phyloP scores from a whole-genome alignment of 2,797 vertebrate species.

The Crenuchus spilurus region DNA sequence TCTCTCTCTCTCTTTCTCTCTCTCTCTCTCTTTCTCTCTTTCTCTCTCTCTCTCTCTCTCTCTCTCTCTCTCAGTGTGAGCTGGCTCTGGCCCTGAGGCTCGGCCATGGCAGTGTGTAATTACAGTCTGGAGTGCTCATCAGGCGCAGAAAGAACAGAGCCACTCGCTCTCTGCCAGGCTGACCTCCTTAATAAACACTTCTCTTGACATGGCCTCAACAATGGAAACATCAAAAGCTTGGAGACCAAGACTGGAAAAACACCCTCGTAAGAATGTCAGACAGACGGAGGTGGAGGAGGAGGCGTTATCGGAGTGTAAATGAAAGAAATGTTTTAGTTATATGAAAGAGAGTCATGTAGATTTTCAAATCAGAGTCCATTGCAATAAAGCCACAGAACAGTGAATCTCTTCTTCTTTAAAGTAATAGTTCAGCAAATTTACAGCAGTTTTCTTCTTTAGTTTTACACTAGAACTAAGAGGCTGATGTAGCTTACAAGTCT shows the following conservation, averaged over 20 bases:
- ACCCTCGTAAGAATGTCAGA: slow-evolving; percentile 36
- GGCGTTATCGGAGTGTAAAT: neutral
- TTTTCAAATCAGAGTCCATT: neutral
- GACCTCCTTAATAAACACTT: slow-evolving; percentile 44
- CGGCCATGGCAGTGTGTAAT: slow-evolving; percentile 45
- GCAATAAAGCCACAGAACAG: neutral
- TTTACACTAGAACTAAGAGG: too few species aligned
- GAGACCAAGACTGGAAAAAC: slow-evolving; percentile 17
- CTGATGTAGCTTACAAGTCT: too few species aligned
- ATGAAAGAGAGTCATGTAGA: neutral
- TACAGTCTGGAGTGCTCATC: slow-evolving; percentile 46
- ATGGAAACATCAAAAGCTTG: slow-evolving; percentile 66
- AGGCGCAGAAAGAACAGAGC: slow-evolving; percentile 42
- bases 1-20: neutral
- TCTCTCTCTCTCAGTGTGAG: slow-evolving; percentile 23
- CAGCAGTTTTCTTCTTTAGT: too few species aligned
- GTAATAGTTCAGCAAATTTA: too few species aligned
- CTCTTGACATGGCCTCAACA: slow-evolving; percentile 34
- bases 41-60: slow-evolving; percentile 8
- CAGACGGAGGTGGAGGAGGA: slow-evolving; percentile 10
- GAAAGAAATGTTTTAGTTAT: neutral
- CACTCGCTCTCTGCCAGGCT: slow-evolving; percentile 44
- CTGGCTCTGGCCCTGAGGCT: slow-evolving; percentile 26
- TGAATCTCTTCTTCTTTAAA: neutral
- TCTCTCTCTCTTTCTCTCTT: neutral